Percentiles rank a stretch among this genome's conserved stretches.
Conservation (phyloP, 2,888 invertebrate species). For the Dendrolimus pini region DNA sequence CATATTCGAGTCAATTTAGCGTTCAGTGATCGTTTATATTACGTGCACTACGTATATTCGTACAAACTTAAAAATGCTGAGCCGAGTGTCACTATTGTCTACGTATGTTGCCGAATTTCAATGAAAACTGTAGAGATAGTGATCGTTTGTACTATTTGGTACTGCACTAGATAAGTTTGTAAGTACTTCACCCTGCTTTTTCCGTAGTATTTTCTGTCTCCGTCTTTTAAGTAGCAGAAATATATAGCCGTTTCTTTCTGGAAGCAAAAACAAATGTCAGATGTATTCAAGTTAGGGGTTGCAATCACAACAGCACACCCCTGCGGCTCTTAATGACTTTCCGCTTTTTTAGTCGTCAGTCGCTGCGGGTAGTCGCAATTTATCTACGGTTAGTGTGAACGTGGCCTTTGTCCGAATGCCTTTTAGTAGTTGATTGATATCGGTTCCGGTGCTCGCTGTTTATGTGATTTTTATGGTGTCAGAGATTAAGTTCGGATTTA, state of each 20-base stretch:
- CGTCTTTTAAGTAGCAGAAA: no score
- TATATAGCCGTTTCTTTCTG: no score
- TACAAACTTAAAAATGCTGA: no score
- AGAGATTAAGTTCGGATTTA: slow-evolving; percentile 8
- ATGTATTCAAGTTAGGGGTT: neutral
- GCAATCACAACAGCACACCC: slow-evolving; percentile 42
- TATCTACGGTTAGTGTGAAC: slow-evolving; percentile 48
- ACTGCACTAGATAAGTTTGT: no score
- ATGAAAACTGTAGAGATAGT: no score
- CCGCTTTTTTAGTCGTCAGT: slow-evolving; percentile 44
- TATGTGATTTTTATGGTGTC: slow-evolving; percentile 27
- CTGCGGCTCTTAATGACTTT: slow-evolving; percentile 35
- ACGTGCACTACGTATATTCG: slow-evolving; percentile 3
- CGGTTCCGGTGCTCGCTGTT: slow-evolving; percentile 41
- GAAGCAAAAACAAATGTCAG: no score
- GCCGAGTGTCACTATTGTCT: no score
- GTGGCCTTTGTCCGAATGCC: slow-evolving; percentile 29
- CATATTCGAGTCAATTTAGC: slow-evolving; percentile 63
- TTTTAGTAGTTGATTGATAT: slow-evolving; percentile 47
- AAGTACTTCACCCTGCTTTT: no score
- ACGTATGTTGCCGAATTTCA: no score
- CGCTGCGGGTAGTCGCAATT: slow-evolving; percentile 51
- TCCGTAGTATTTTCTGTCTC: no score
- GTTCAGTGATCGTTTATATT: slow-evolving; percentile 51
- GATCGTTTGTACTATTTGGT: no score